These are phyloP conservation scores for Notocelia uddmanniana DNA, from an alignment of 2,888 invertebrate genomes.

Conservation along the genomic window DNA sequence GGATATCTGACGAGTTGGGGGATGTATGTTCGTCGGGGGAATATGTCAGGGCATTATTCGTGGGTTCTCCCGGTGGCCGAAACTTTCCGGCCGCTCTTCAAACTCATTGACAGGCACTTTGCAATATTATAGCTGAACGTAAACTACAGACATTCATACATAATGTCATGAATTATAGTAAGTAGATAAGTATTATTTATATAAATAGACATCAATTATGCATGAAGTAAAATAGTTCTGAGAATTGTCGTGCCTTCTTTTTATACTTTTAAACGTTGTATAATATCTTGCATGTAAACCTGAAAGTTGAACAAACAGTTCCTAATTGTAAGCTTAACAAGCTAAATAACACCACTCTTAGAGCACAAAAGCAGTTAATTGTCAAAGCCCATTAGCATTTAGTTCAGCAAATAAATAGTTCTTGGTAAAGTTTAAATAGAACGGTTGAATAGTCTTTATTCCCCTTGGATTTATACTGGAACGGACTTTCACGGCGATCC, in stretches of 20 bases:
- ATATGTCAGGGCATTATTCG: conserved; percentile 63
- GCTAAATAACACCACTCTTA: conserved; percentile 53
- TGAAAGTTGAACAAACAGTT: conserved; percentile 20
- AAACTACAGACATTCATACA: conserved; percentile 48
- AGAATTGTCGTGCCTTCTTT: no score
- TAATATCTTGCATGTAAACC: neutral
- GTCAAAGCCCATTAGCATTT: conserved; percentile 60
- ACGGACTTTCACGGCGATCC: conserved; percentile 28
- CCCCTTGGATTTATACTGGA: conserved; percentile 32
- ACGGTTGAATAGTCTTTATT: conserved; percentile 52
- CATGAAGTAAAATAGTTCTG: no score
- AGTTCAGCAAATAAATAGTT: conserved; percentile 55
- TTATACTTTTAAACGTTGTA: neutral
- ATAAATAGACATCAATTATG: neutral
- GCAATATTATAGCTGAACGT: conserved; percentile 38
- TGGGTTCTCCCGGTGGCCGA: conserved; percentile 65
- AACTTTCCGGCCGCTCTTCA: conserved; percentile 68
- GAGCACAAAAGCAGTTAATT: conserved; percentile 63
- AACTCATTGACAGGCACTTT: conserved; percentile 61
- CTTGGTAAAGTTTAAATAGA: conserved; percentile 59
- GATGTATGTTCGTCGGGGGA: conserved; percentile 58
- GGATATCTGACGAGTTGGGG: conserved; percentile 51
- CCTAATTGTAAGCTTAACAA: conserved; percentile 30
- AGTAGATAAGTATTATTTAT: conserved; percentile 3
- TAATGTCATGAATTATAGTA: conserved; percentile 16